Conservation (phyloP, 2,113 vertebrate species). For the Arizona elegans region DNA sequence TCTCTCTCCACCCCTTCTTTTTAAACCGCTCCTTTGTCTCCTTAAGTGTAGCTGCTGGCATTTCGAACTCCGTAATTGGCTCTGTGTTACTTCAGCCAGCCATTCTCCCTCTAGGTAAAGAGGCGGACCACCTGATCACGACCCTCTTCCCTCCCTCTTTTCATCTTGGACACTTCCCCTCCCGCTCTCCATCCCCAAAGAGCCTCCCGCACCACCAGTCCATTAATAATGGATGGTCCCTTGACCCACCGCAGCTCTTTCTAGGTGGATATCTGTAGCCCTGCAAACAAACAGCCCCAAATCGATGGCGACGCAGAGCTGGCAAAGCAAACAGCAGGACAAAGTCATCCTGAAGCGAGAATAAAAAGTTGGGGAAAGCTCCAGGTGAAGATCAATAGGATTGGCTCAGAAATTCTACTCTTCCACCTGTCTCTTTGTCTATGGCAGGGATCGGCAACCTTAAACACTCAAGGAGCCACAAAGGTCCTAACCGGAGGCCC, state of each 20-base stretch:
- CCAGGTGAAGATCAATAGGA: background rate
- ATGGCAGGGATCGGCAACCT: no score
- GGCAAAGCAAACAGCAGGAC: background rate
- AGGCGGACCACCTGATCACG: background rate
- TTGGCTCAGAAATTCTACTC: background rate
- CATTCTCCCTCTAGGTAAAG: background rate
- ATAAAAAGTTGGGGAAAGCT: background rate
- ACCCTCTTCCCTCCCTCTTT: background rate
- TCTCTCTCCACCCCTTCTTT: background rate
- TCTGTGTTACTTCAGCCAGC: background rate
- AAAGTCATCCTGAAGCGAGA: no score
- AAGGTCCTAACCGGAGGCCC: no score
- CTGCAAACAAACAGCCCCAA: no score
- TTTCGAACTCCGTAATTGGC: slow-evolving; percentile 7
- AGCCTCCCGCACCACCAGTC: background rate
- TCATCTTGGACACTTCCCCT: background rate
- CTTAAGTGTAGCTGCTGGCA: slow-evolving; percentile 21
- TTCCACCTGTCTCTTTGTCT: no score
- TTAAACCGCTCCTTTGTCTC: no score
- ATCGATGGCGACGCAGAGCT: background rate
- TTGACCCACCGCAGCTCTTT: background rate
- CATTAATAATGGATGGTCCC: slow-evolving; percentile 24
- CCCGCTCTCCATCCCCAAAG: background rate
- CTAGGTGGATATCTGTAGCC: background rate
- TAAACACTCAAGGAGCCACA: no score